Base-by-base conservation (phyloP, 2,113 vertebrate species). In the Chloebia gouldiae region DNA sequence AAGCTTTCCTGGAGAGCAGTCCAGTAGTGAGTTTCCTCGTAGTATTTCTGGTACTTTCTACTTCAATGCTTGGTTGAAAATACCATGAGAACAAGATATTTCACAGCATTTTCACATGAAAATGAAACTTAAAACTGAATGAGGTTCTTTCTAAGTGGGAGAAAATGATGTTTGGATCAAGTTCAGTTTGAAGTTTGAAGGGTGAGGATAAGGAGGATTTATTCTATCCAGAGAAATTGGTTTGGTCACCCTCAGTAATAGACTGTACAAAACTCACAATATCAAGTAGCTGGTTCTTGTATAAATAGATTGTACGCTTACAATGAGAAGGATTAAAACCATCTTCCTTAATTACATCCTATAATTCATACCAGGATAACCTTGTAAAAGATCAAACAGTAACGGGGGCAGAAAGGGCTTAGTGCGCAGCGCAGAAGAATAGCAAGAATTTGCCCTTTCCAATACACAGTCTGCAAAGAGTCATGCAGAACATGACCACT, bases 281-380 rank as follows among this genome's bases (percentile, higher is more conserved):
- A 93, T 92, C 42, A 65, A 79, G 25, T 77, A 88, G 30, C 60
- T 25, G 20, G n/a, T 78, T 94, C 76, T 73, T 87, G 7, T 47
- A 93, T 95, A 81, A 97, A 97, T 96, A 93, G 86, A 86, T 91
- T 92, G 73, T 72, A 69, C 78, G 84, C 54, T 94, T 94, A 85
- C 86, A 96, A 97, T 94, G 66, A 82, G 35, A 81, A 95, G 81
- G 90, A 92, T 79, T 90, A 92, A 96, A 94, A 77, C 20, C 16
- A 22, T 95, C 77, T 96, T 65, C 61, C 84, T 94, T 96, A 97
- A 94, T 95, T 94, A 68, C 42, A 90, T 49, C 37, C 81, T 94
- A 35, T 89, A 80, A 93, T 96, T 94, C 88, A 81, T 82, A 94
- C 65, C 64, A 94, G 86, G 69, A 57, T 96, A 95, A 94, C 68